Conservation (phyloP, 2,113 vertebrate species). For the Chloroceryle aenea region DNA sequence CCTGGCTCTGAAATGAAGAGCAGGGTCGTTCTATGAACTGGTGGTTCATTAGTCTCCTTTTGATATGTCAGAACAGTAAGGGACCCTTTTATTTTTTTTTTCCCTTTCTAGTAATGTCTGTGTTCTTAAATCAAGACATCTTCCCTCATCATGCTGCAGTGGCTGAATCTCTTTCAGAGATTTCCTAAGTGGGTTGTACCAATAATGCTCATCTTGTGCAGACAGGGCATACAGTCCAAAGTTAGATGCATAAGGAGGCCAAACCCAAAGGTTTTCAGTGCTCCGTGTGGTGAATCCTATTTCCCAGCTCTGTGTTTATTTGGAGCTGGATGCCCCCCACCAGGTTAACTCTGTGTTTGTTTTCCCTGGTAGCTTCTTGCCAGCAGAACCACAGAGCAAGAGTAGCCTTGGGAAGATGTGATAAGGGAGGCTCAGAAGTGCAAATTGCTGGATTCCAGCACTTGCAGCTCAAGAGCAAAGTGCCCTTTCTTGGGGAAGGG, state of each 20-base stretch:
- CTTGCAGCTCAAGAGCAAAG: accelerated
- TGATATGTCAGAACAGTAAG: conserved; percentile 76
- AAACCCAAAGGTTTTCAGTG: background rate
- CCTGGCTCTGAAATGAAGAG: conserved; percentile 69
- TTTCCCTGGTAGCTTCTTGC: background rate
- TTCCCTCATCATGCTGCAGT: conserved; percentile 39
- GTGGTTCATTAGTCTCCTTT: conserved; percentile 66
- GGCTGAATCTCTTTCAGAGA: conserved; percentile 39
- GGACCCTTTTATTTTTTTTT: conserved; percentile 54
- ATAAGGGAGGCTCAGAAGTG: background rate
- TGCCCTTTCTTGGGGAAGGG: background rate
- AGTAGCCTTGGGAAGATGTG: background rate
- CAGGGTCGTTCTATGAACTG: conserved; percentile 51
- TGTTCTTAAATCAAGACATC: conserved; percentile 71
- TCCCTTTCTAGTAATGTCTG: conserved; percentile 69
- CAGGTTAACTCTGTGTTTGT: background rate
- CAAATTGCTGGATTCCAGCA: background rate
- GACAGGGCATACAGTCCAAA: conserved; percentile 15
- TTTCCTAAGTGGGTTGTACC: conserved; percentile 55
- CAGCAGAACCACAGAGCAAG: background rate
- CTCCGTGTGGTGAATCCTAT: background rate
- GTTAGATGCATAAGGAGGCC: conserved; percentile 15
- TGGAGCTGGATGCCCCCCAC: background rate
- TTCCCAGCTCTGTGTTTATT: background rate
- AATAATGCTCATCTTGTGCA: conserved; percentile 7